A percentile compares a stretch with the other conserved stretches of the same genome.
phyloP scores from a whole-genome alignment of 2,113 vertebrate genomes.

The Paralichthys olivaceus region DNA sequence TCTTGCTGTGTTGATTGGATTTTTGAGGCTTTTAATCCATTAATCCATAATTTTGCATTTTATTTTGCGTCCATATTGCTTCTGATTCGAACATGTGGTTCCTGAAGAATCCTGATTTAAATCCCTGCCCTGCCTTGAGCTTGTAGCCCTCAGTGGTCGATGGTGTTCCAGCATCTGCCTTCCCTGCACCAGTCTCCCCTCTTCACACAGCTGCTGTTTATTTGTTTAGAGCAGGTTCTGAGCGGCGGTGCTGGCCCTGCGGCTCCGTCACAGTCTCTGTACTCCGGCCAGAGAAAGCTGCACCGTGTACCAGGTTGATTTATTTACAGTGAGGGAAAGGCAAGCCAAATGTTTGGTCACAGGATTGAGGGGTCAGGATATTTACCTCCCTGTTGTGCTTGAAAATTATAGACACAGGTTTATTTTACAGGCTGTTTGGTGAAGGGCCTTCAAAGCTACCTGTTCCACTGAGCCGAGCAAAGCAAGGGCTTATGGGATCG shows the following conservation, averaged over 20 bases:
- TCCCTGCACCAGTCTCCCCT: constrained; percentile 17
- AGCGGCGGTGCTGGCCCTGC: constrained; percentile 31
- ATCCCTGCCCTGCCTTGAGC: neutral
- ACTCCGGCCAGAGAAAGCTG: constrained; percentile 31
- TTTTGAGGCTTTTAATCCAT: too few species aligned
- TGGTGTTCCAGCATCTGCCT: constrained; percentile 22
- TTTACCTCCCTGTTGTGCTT: constrained; percentile 54
- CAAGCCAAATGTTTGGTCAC: constrained; percentile 61
- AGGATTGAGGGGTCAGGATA: constrained; percentile 44
- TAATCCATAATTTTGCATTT: neutral
- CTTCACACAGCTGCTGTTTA: constrained; percentile 56
- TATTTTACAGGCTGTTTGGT: constrained; percentile 44
- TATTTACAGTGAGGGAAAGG: constrained; percentile 54
- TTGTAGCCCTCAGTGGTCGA: neutral
- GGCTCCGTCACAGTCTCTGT: constrained; percentile 24
- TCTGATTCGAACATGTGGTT: neutral
- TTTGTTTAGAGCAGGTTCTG: constrained; percentile 54
- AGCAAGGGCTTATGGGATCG: neutral
- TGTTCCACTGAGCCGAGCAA: constrained; percentile 26
- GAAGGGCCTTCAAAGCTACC: constrained; percentile 38
- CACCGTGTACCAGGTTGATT: constrained; percentile 48
- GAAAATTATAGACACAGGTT: constrained; percentile 24
- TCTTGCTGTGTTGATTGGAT: too few species aligned
- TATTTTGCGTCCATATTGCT: neutral
- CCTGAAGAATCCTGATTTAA: neutral